Evolutionary conservation across 2,888 invertebrate species (phyloP).

Genomic region (Xanthorhoe designata): DNA sequence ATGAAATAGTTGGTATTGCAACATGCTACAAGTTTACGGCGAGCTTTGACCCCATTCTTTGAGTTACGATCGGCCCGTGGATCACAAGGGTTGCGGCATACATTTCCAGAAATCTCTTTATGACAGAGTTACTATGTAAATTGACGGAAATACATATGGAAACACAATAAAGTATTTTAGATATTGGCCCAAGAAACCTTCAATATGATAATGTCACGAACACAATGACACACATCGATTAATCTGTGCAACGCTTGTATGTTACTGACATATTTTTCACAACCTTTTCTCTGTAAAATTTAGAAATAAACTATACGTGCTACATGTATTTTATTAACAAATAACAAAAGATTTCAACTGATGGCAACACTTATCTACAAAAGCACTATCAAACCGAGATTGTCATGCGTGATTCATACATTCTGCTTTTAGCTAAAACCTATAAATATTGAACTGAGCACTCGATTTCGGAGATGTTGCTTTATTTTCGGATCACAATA

Average conservation of each 20-base stretch:
- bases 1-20: slow-evolving; percentile 32
- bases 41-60: slow-evolving; percentile 42
- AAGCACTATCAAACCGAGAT: slow-evolving; percentile 17
- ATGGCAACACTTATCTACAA: slow-evolving; percentile 16
- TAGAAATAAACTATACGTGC: neutral
- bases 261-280: slow-evolving; percentile 5
- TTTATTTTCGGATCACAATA: slow-evolving; percentile 16
- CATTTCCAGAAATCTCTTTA: slow-evolving; percentile 13
- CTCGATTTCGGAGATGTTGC: neutral
- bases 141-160: neutral
- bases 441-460: slow-evolving; percentile 5
- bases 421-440: slow-evolving; percentile 6
- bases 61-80: slow-evolving; percentile 33
- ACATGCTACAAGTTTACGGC: slow-evolving; percentile 38
- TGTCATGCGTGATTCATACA: slow-evolving; percentile 19
- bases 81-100: slow-evolving; percentile 21
- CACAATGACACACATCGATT: neutral
- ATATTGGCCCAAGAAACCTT: neutral
- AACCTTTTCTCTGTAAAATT: slow-evolving; percentile 7
- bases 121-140: slow-evolving; percentile 9
- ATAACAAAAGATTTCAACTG: slow-evolving; percentile 1
- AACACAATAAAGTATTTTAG: neutral
- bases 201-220: slow-evolving; percentile 3
- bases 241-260: slow-evolving; percentile 1
- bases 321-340: slow-evolving; percentile 7